Conservation (phyloP, 2,888 invertebrate species). For the Punctoribates punctum region DNA sequence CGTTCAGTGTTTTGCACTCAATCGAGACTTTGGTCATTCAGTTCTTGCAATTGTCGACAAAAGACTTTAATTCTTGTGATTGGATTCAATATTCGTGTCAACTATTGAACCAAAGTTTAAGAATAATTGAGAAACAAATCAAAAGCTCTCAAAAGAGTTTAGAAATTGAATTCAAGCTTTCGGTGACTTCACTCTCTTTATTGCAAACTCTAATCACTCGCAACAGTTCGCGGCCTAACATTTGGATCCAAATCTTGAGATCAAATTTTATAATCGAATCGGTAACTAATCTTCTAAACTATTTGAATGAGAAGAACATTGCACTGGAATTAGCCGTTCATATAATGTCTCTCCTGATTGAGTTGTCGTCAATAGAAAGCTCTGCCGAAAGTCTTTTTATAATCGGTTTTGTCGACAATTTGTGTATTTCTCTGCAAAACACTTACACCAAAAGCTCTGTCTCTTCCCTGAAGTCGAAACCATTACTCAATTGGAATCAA, state of each 20-base stretch:
- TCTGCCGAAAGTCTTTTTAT: conserved; percentile 10
- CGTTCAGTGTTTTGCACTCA: conserved; percentile 12
- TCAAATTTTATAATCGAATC: conserved; percentile 9
- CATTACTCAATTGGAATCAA: conserved; percentile 34
- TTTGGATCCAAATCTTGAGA: conserved; percentile 10
- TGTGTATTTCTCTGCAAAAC: conserved; percentile 27
- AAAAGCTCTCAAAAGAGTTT: not conserved
- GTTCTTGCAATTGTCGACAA: not conserved
- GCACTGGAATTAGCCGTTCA: conserved; percentile 14
- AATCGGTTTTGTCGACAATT: conserved; percentile 27
- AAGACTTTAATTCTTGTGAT: not conserved
- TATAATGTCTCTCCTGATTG: conserved; percentile 1
- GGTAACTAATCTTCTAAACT: conserved; percentile 15
- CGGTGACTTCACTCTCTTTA: conserved; percentile 16
- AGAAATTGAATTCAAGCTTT: conserved; percentile 8
- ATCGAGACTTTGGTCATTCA: conserved; percentile 1
- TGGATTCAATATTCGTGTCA: not conserved
- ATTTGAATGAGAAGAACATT: conserved; percentile 4
- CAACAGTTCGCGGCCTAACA: not conserved
- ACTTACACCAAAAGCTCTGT: not conserved
- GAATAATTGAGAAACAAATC: conserved; percentile 27
- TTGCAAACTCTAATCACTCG: not conserved
- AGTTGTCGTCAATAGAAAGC: not conserved
- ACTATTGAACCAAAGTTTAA: conserved; percentile 28
- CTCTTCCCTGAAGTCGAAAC: not conserved